phyloP scores from a whole-genome alignment of 2,797 vertebrate species.

The Ciconia nigra region DNA sequence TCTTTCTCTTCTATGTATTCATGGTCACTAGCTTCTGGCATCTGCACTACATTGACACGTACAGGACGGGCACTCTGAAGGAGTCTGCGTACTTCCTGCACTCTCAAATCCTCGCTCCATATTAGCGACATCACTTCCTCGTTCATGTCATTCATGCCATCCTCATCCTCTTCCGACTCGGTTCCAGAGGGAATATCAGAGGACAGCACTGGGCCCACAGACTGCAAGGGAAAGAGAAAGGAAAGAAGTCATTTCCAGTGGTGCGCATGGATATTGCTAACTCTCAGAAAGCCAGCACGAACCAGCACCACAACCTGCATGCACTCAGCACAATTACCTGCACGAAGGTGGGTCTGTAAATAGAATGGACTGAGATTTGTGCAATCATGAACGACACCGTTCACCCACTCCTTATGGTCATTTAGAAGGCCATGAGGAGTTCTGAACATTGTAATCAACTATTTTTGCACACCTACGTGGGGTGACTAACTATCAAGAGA shows the following conservation, averaged over 20 bases:
- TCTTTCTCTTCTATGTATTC: slow-evolving; percentile 99
- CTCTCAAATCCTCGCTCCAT: slow-evolving; percentile 93
- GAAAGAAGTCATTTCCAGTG: neutral
- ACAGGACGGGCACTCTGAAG: slow-evolving; percentile 95
- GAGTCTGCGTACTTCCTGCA: slow-evolving; percentile 92
- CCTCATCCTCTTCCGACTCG: slow-evolving; percentile 94
- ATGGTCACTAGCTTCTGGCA: slow-evolving; percentile 94
- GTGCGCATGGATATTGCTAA: fast-evolving
- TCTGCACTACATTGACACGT: slow-evolving; percentile 91
- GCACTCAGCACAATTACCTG: neutral
- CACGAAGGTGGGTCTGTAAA: neutral
- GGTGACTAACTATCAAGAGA: neutral
- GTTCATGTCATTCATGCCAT: slow-evolving; percentile 96
- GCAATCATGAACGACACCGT: fast-evolving
- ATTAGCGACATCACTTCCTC: slow-evolving; percentile 93
- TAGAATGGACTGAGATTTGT: fast-evolving
- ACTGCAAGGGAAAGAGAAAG: slow-evolving; percentile 3
- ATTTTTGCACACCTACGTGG: neutral
- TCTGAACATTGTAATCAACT: neutral
- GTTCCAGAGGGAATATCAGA: slow-evolving; percentile 84
- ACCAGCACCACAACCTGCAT: neutral
- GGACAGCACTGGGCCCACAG: slow-evolving; percentile 82
- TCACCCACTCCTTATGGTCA: neutral
- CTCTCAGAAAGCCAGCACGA: neutral
- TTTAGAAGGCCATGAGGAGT: neutral